These are phyloP conservation scores for Podiceps cristatus DNA, from an alignment of 2,113 vertebrate genomes.

Conservation along the genomic window DNA sequence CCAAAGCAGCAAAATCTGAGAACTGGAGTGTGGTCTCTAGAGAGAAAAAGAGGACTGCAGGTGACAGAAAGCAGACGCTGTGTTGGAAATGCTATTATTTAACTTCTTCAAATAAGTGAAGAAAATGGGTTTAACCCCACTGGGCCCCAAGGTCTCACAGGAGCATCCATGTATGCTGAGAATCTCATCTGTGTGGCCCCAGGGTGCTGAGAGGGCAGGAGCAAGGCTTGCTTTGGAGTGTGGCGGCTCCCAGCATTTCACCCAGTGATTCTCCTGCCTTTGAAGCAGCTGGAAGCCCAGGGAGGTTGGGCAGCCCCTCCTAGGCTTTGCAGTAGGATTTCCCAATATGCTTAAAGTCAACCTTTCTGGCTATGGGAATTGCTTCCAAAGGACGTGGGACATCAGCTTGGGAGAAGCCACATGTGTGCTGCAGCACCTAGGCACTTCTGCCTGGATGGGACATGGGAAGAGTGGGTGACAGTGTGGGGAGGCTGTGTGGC, in stretches of 20 bases:
- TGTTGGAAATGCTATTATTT: not conserved
- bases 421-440: rapidly evolving
- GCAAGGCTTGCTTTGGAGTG: not conserved
- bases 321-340: not conserved
- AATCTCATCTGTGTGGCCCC: not conserved
- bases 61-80: not conserved
- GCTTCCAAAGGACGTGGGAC: not conserved
- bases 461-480: not conserved
- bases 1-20: not conserved
- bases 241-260: not conserved
- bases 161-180: not conserved
- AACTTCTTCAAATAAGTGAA: not conserved
- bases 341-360: not conserved
- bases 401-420: not conserved
- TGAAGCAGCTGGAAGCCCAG: not conserved
- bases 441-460: not conserved
- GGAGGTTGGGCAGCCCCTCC: not conserved
- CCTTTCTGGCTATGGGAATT: not conserved
- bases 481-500: not conserved
- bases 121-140: not conserved
- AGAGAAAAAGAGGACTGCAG: not conserved
- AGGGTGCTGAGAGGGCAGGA: not conserved
- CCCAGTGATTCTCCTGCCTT: rapidly evolving
- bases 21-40: not conserved
- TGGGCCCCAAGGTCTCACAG: not conserved